These are phyloP conservation scores for Portunus trituberculatus DNA, from an alignment of 1,140 invertebrate species.

Conservation along the genomic window DNA sequence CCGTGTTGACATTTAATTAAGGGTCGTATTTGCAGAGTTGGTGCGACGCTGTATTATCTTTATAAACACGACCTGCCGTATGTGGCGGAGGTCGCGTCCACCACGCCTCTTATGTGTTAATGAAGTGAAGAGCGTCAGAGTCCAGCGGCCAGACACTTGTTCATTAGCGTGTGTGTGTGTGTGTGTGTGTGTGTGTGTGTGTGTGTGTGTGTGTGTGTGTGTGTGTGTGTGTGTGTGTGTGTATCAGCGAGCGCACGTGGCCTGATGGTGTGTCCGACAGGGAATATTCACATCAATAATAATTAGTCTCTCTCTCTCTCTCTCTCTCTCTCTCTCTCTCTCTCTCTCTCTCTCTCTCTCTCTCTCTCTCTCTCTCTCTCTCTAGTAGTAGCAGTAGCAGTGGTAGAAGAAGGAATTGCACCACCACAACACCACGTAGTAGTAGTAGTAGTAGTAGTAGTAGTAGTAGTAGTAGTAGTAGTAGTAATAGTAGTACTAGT, in stretches of 20 bases:
- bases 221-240: slow-evolving; percentile 41
- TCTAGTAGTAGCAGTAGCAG: background rate
- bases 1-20: too few relatives aligned
- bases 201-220: slow-evolving; percentile 41
- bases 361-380: slow-evolving; percentile 1
- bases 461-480: background rate
- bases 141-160: too few relatives aligned
- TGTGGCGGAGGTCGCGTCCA: too few relatives aligned
- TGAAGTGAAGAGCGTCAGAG: too few relatives aligned
- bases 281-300: slow-evolving; percentile 24
- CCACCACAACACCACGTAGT: background rate
- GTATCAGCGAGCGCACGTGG: background rate
- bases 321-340: slow-evolving; percentile 40
- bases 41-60: too few relatives aligned
- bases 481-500: background rate
- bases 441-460: slow-evolving; percentile 5
- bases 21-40: too few relatives aligned
- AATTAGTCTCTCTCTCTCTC: slow-evolving; percentile 32
- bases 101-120: too few relatives aligned
- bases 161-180: background rate
- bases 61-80: too few relatives aligned
- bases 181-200: slow-evolving; percentile 41
- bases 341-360: slow-evolving; percentile 37
- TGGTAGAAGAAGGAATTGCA: background rate
- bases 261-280: background rate